phyloP scores from a whole-genome alignment of 2,113 vertebrate genomes.

The Gobius niger region DNA sequence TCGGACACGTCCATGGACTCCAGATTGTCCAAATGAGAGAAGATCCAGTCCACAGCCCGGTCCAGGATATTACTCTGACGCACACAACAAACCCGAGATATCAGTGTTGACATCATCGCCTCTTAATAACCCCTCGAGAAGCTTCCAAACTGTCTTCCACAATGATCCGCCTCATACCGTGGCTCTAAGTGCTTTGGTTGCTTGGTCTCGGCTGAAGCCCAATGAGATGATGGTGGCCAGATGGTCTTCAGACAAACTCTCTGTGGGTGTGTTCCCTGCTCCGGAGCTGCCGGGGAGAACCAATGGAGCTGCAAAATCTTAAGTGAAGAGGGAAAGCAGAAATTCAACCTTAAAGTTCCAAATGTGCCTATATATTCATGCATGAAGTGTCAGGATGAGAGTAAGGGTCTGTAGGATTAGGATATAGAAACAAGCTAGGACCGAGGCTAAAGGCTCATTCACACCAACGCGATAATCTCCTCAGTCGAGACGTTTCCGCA shows the following conservation, averaged over 20 bases:
- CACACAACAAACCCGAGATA: neutral
- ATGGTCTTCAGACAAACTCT: constrained; percentile 90
- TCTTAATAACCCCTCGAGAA: neutral
- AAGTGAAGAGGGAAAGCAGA: constrained; percentile 13
- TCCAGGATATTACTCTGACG: constrained; percentile 91
- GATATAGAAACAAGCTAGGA: no score
- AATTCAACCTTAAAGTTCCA: neutral
- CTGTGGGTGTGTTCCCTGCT: constrained; percentile 80
- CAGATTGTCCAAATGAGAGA: constrained; percentile 95
- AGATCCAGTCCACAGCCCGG: constrained; percentile 97
- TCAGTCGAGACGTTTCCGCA: no score
- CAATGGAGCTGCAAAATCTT: constrained; percentile 94
- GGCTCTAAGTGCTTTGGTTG: constrained; percentile 91
- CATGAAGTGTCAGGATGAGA: no score
- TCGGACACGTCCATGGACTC: constrained; percentile 99
- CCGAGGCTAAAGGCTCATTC: no score
- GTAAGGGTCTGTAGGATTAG: no score
- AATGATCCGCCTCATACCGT: constrained; percentile 77
- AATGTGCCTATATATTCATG: no score
- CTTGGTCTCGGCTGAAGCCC: constrained; percentile 98
- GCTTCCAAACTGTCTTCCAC: neutral
- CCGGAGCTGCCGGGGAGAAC: constrained; percentile 89
- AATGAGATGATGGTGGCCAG: constrained; percentile 96
- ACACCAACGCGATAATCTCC: no score
- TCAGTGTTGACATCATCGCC: neutral